Evolutionary conservation across 2,888 invertebrate species (phyloP).

Genomic region (Argyra leucocephala): DNA sequence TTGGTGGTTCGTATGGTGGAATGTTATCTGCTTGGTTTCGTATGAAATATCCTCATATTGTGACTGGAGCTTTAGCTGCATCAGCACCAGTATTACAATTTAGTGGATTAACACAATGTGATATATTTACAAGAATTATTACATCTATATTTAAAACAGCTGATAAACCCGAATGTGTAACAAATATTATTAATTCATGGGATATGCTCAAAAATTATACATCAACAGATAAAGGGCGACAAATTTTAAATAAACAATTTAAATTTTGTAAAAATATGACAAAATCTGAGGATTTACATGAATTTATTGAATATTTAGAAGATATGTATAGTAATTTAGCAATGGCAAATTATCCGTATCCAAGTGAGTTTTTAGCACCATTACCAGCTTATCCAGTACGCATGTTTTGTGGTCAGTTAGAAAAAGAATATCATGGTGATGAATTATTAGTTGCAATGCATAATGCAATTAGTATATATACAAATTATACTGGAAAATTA

Average conservation of each 20-base stretch:
- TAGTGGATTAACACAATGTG: slow-evolving; percentile 66
- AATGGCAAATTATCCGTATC: slow-evolving; percentile 93
- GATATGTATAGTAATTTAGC: slow-evolving; percentile 71
- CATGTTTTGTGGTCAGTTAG: slow-evolving; percentile 51
- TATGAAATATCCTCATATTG: slow-evolving; percentile 86
- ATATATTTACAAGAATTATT: slow-evolving; percentile 64
- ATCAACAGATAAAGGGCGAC: slow-evolving; percentile 54
- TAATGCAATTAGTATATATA: slow-evolving; percentile 62
- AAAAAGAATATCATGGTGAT: slow-evolving; percentile 21
- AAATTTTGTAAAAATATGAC: slow-evolving; percentile 64
- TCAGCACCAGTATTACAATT: slow-evolving; percentile 90
- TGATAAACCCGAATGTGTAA: slow-evolving; percentile 50
- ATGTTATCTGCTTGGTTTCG: slow-evolving; percentile 95
- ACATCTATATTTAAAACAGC: slow-evolving; percentile 59
- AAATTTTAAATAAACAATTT: slow-evolving; percentile 62
- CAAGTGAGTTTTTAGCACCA: slow-evolving; percentile 68
- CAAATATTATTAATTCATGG: slow-evolving; percentile 73
- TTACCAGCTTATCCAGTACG: slow-evolving; percentile 79
- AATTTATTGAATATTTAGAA: slow-evolving; percentile 51
- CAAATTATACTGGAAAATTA: slow-evolving; percentile 67
- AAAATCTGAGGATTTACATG: slow-evolving; percentile 46
- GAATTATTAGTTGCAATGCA: slow-evolving; percentile 46
- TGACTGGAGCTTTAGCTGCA: slow-evolving; percentile 80
- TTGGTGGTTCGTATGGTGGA: slow-evolving; percentile 89
- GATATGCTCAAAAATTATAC: slow-evolving; percentile 52